Conservation (phyloP, 2,888 invertebrate species). For the Aphodius granarius region DNA sequence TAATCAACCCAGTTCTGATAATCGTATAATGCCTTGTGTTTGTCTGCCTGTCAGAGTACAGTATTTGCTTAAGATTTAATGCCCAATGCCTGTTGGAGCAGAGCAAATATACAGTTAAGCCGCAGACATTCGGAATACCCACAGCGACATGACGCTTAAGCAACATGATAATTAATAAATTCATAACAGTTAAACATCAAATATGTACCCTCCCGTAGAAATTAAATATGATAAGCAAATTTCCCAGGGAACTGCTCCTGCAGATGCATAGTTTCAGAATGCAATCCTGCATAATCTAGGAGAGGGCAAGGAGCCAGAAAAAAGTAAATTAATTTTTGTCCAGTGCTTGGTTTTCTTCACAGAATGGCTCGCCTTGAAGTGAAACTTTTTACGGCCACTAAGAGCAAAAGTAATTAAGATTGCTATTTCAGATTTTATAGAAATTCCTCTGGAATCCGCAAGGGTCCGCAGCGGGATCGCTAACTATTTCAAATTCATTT, state of each 20-base stretch:
- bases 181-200: not conserved
- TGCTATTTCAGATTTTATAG: conserved; percentile 24
- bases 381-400: not conserved
- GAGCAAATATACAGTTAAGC: not conserved
- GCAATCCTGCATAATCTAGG: not conserved
- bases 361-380: not conserved
- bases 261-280: not conserved
- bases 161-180: not conserved
- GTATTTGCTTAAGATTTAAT: not conserved
- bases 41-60: not conserved
- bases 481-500: conserved; percentile 12
- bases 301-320: not conserved
- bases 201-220: not conserved
- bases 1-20: not conserved
- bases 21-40: not conserved
- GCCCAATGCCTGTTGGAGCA: not conserved
- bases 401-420: conserved; percentile 23
- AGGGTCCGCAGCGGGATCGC: not conserved
- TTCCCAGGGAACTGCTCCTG: not conserved
- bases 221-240: not conserved
- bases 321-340: not conserved
- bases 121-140: not conserved
- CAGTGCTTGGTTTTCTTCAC: not conserved
- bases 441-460: conserved; percentile 1
- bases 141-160: not conserved